Conservation (phyloP, 2,797 vertebrate species). For the Balearica regulorum region DNA sequence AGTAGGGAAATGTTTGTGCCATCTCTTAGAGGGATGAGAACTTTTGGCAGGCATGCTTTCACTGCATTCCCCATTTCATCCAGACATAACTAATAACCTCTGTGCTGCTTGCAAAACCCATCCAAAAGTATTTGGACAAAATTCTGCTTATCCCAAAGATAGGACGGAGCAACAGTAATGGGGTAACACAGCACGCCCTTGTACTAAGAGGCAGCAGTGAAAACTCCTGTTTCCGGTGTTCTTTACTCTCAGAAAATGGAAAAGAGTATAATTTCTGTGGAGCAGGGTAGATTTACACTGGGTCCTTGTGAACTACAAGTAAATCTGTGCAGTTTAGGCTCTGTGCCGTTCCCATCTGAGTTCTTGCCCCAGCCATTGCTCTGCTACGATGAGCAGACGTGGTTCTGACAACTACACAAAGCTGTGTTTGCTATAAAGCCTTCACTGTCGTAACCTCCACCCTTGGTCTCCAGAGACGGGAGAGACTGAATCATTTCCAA, state of each 20-base stretch:
- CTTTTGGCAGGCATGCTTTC: neutral
- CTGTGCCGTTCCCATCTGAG: neutral
- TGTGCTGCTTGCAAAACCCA: neutral
- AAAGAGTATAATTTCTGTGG: neutral
- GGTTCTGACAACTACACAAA: neutral
- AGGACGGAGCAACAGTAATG: neutral
- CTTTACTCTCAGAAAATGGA: neutral
- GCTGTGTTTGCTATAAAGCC: neutral
- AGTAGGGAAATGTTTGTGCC: neutral
- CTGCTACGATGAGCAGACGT: neutral
- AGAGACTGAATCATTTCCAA: neutral
- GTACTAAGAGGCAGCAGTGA: neutral
- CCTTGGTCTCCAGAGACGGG: neutral
- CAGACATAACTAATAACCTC: neutral
- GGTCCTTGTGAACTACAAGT: neutral
- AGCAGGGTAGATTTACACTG: neutral
- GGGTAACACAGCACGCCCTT: neutral
- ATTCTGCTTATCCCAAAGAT: neutral
- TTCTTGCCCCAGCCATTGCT: neutral
- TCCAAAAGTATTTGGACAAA: neutral
- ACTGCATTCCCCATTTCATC: neutral
- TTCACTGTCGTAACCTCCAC: neutral
- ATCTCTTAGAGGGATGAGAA: neutral
- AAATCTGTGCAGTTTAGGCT: neutral
- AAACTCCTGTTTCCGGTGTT: neutral